Conservation (phyloP, 2,888 invertebrate genomes). For the Ferrisia virgata region DNA sequence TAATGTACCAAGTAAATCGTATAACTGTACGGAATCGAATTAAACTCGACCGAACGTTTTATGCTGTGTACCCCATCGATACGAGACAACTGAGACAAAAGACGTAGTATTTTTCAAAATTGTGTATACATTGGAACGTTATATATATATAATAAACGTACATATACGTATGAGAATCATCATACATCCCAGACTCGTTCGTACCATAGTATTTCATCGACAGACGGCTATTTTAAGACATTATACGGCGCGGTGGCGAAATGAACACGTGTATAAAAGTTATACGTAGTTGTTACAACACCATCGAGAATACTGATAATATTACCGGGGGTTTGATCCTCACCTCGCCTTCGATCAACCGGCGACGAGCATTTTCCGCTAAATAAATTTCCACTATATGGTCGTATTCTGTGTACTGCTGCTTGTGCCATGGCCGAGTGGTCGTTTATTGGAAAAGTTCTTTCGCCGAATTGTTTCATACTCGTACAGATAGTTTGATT, state of each 20-base stretch:
- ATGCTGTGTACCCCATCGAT: background rate
- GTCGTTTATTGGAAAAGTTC: slow-evolving; percentile 13
- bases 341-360: background rate
- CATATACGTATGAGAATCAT: no score
- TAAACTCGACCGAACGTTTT: background rate
- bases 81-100: no score
- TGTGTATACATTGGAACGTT: background rate
- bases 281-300: background rate
- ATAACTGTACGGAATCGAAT: no score
- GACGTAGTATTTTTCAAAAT: background rate
- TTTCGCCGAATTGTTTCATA: background rate
- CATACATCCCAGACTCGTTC: background rate
- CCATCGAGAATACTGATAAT: background rate
- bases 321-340: background rate
- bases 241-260: background rate
- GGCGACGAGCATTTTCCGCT: background rate
- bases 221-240: background rate
- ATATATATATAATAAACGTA: no score
- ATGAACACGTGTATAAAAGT: background rate
- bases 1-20: no score
- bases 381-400: background rate
- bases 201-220: background rate
- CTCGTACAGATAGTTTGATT: background rate
- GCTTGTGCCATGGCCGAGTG: no score
- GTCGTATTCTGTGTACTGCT: no score